phyloP scores from a whole-genome alignment of 2,888 invertebrate genomes.

The Neoaliturus tenellus region DNA sequence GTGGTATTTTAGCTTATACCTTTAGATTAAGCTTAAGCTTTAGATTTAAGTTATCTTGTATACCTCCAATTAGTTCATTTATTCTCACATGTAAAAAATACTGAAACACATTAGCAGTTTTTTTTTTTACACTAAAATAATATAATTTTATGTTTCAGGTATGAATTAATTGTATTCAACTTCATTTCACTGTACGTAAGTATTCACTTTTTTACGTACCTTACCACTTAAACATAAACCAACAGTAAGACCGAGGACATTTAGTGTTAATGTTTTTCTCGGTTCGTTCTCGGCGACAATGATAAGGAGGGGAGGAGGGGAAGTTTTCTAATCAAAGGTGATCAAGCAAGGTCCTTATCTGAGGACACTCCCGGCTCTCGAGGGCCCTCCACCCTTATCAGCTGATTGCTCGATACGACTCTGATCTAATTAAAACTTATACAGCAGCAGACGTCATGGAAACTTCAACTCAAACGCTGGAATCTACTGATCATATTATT shows the following conservation, averaged over 20 bases:
- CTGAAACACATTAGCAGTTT: too few relatives aligned
- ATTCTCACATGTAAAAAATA: too few relatives aligned
- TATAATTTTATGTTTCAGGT: too few relatives aligned
- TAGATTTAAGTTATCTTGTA: too few relatives aligned
- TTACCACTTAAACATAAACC: neutral
- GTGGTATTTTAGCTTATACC: too few relatives aligned
- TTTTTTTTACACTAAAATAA: too few relatives aligned
- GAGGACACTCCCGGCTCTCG: slow-evolving; percentile 17
- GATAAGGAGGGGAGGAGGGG: neutral
- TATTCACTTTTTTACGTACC: too few relatives aligned
- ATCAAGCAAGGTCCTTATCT: slow-evolving; percentile 29
- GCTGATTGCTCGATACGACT: slow-evolving; percentile 33
- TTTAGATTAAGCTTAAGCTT: too few relatives aligned
- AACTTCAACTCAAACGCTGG: neutral
- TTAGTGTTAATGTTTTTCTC: neutral
- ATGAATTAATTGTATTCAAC: neutral
- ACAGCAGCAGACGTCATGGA: slow-evolving; percentile 9
- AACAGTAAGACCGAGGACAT: neutral
- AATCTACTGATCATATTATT: too few relatives aligned
- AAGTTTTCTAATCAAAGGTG: slow-evolving; percentile 33
- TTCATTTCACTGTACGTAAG: too few relatives aligned
- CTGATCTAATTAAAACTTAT: slow-evolving; percentile 29
- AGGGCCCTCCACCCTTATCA: slow-evolving; percentile 19
- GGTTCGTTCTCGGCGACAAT: neutral
- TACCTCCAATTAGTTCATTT: too few relatives aligned